Percentiles rank a stretch among this genome's conserved stretches.
Evolutionary conservation across 2,888 invertebrate genomes (phyloP).

Genomic region (Agonopterix arenella): DNA sequence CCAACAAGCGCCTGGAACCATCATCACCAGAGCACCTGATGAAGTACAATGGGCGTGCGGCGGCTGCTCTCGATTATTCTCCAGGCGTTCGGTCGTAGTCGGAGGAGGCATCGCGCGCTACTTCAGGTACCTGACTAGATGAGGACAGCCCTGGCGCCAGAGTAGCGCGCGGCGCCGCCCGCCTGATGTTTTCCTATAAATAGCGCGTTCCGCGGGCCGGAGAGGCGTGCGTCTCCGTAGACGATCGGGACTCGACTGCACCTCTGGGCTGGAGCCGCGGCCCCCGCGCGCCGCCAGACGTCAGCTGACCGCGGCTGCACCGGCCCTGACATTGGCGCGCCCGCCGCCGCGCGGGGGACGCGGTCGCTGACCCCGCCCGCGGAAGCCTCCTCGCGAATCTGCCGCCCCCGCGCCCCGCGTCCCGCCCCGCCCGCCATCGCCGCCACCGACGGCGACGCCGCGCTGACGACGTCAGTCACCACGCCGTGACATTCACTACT

Average conservation of each 20-base stretch:
- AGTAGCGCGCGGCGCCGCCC: slow-evolving; percentile 86
- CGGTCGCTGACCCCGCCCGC: slow-evolving; percentile 24
- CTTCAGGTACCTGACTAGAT: slow-evolving; percentile 98
- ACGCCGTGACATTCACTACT: slow-evolving; percentile 46
- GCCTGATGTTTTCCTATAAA: slow-evolving; percentile 41
- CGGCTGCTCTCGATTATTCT: slow-evolving; percentile 58
- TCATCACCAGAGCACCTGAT: slow-evolving; percentile 98
- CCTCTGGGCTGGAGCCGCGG: slow-evolving; percentile 38
- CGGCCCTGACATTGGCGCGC: slow-evolving; percentile 76
- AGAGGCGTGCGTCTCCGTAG: slow-evolving; percentile 48
- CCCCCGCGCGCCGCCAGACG: slow-evolving; percentile 75
- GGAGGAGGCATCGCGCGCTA: slow-evolving; percentile 89
- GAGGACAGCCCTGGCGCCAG: slow-evolving; percentile 90
- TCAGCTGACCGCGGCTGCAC: slow-evolving; percentile 76
- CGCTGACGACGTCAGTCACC: slow-evolving; percentile 21
- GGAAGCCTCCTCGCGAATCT: slow-evolving; percentile 21
- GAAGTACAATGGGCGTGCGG: slow-evolving; percentile 99
- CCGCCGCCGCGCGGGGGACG: slow-evolving; percentile 59
- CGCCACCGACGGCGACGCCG: slow-evolving; percentile 11
- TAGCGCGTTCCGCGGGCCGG: slow-evolving; percentile 41
- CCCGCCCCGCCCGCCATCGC: slow-evolving; percentile 12
- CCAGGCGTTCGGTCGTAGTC: slow-evolving; percentile 13
- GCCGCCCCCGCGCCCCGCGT: slow-evolving; percentile 14
- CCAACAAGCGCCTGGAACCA: slow-evolving; percentile 98
- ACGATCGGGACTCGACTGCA: slow-evolving; percentile 64